Base-by-base conservation (phyloP, 2,888 invertebrate genomes). In the Sylvicola fuscatus region DNA sequence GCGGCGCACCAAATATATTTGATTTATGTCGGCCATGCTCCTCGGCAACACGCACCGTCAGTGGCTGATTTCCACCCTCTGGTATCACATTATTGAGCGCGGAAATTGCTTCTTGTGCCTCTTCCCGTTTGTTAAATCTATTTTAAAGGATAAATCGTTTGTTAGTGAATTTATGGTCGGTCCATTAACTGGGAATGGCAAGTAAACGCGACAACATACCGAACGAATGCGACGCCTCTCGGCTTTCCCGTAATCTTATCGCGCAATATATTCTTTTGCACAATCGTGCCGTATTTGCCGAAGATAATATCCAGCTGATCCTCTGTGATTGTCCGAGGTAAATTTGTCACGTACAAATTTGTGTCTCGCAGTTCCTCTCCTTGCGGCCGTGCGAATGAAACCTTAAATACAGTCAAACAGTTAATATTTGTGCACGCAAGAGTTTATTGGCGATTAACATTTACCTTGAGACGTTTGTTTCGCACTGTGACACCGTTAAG, bases 331-430 rank as follows among this genome's bases (percentile, higher is more conserved):
- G 78, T 77, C 47, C 81, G 77, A 39, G 92, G 92, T 45, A 92
- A 66, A 61, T 90, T 89, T 44, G 87, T 83, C 40, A 93, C 81
- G 60, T 92, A 93, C 37, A 93, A 67, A 60, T 93, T 93, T 14
- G 90, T 87, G 46, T 89, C 87, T 56, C 89, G 90, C 50, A 87
- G 87, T 44, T 82, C 81, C 44, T 90, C 87, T 28, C 87, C 84
- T 14, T 83, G 81, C 11, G 90, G 89, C 43, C 90, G 68, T 10
- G 92, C 87, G 60, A 81, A 86, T 35, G 92, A 90, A 38, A 90
- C 90, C 70, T 70, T 48, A 0, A 46, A 42, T 13, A 3, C 3
- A 10, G 34, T n/a, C 36, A 29, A 13, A 14, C 17, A 35, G 26
- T n/a, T n/a, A n/a, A n/a, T n/a, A n/a, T n/a, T n/a, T n/a, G n/a